Conservation (phyloP, 2,113 vertebrate genomes). For the Sclerurus mexicanus region DNA sequence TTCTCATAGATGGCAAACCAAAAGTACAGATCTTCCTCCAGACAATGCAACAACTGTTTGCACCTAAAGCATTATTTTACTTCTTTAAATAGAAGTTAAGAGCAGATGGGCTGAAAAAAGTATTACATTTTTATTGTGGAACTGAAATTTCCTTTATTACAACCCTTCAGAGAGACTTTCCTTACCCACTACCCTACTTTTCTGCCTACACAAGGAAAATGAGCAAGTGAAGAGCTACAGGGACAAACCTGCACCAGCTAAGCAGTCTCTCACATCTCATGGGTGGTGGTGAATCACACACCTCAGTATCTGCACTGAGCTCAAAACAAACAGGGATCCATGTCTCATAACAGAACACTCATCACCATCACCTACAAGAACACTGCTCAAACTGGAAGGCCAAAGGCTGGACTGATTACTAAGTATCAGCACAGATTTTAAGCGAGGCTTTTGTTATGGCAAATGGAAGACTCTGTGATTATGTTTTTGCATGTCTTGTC, state of each 20-base stretch:
- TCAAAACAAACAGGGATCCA: not conserved
- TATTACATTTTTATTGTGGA: not conserved
- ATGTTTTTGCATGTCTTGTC: not conserved
- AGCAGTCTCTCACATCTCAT: not conserved
- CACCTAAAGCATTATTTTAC: not conserved
- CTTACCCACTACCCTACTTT: not conserved
- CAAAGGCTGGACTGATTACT: not conserved
- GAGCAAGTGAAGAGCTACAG: not conserved
- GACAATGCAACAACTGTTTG: not conserved
- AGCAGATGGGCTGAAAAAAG: not conserved
- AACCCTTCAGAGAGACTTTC: not conserved
- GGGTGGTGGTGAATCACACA: not conserved
- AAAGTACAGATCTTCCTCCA: not conserved
- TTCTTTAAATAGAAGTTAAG: not conserved
- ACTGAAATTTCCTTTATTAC: not conserved
- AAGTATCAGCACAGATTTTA: not conserved
- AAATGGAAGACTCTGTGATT: not conserved
- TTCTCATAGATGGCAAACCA: not conserved
- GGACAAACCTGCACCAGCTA: not conserved
- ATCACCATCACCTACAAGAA: not conserved
- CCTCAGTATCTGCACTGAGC: not conserved
- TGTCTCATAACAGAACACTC: not conserved
- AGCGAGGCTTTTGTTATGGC: not conserved
- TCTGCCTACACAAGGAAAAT: not conserved
- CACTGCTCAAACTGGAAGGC: not conserved